Evolutionary conservation across 37 sponge, comb jelly and placozoan genomes (phyloP).

Genomic region (Cladorhizidae sp.): DNA sequence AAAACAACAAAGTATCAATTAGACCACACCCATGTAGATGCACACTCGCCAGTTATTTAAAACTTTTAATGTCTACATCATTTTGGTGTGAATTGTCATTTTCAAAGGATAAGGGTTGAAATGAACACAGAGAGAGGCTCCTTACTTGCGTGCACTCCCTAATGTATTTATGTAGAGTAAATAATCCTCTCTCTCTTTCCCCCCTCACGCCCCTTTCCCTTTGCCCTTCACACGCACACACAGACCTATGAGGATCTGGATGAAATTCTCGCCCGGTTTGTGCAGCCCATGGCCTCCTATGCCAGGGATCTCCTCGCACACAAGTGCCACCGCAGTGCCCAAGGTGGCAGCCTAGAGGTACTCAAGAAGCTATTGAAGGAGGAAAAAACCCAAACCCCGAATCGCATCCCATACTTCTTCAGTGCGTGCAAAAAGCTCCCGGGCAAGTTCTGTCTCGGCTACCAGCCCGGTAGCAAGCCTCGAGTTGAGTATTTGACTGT

Average conservation of each 20-base stretch:
- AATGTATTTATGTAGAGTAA: too few relatives aligned
- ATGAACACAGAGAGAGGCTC: too few relatives aligned
- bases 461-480: conserved; percentile 83
- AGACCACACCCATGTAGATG: too few relatives aligned
- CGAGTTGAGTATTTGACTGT: conserved; percentile 77
- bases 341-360: conserved; percentile 51
- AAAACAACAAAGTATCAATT: too few relatives aligned
- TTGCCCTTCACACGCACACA: too few relatives aligned
- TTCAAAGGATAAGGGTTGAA: too few relatives aligned
- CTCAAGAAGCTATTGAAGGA: conserved; percentile 70
- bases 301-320: conserved; percentile 77
- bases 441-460: conserved; percentile 87
- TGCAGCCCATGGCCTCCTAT: conserved; percentile 86
- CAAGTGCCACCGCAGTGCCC: conserved; percentile 73
- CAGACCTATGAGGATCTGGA: conserved; percentile 98
- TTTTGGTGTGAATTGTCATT: too few relatives aligned
- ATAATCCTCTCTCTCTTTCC: too few relatives aligned
- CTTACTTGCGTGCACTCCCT: too few relatives aligned
- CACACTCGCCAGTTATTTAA: too few relatives aligned
- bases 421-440: conserved; percentile 83
- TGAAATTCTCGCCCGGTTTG: conserved; percentile 94
- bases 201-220: too few relatives aligned
- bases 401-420: conserved; percentile 94
- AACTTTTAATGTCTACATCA: too few relatives aligned
- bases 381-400: conserved; percentile 82